Base-by-base conservation (phyloP, 2,888 invertebrate genomes). In the Dichetophora obliterata region DNA sequence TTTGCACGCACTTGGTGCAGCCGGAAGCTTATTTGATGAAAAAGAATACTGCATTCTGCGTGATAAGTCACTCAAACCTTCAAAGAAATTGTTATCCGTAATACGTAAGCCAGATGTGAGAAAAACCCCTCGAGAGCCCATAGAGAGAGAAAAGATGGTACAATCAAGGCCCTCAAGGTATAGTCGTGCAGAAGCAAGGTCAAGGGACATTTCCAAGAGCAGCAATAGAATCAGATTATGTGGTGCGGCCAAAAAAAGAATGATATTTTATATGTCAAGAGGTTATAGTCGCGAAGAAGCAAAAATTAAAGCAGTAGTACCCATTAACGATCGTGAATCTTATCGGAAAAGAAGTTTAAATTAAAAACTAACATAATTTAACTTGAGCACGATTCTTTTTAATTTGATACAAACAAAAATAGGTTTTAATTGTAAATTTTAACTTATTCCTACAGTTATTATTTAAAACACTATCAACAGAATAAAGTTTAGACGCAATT, bases 221-320 rank as follows among this genome's bases (percentile, higher is more conserved):
- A 54, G 5, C n/a, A 3, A 34, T 31, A 31, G 31, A 5, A 31
- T 31, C 5, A 31, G 31, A 5, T 4, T 31, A n/a, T 37, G 43
- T 43, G 65, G 65, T 65, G 65, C 65, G 16, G 65, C 37, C 9
- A 65, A 43, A 43, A 65, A 37, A 37, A 37, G 37, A 43, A 43
- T n/a, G 65, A 1, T 43, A 43, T 19, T 43, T 19, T 65, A 19
- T 37, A 37, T 65, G 31, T 1, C 3, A 5, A 34, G 6, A 37
- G 65, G 65, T 43, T n/a, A 22, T 19, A 43, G 43, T 65, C 9
- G 34, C 2, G 19, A 37, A n/a, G 4, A n/a, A 43, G 65, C 65
- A 16, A 37, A 6, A 19, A 37, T 65, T 43, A 65, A 43, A 43
- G 65, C 65, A 19, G 2, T 34, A 22, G n/a, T 8, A 65, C 65